phyloP scores from a whole-genome alignment of 2,888 invertebrate genomes.

The Dicyrtomina minuta region DNA sequence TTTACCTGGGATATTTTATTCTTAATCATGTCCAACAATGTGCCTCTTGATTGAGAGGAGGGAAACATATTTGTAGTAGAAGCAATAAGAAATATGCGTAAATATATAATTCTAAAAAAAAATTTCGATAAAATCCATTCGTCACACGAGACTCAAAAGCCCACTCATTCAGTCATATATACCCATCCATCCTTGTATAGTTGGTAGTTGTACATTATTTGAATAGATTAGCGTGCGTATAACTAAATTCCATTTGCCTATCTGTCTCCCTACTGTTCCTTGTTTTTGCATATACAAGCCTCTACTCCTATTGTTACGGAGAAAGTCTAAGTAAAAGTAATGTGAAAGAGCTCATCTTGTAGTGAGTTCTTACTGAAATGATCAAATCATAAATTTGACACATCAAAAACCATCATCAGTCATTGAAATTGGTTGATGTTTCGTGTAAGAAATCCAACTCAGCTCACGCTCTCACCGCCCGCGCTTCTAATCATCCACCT shows the following conservation, averaged over 20 bases:
- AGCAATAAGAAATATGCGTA: background rate
- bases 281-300: background rate
- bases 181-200: too few relatives aligned
- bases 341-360: too few relatives aligned
- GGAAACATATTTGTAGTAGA: background rate
- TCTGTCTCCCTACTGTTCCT: background rate
- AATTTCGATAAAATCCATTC: too few relatives aligned
- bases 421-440: slow-evolving; percentile 39
- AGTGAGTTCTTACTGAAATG: slow-evolving; percentile 17
- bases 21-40: background rate
- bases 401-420: slow-evolving; percentile 37
- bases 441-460: slow-evolving; percentile 6
- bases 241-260: background rate
- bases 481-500: background rate
- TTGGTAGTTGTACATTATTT: too few relatives aligned
- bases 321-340: too few relatives aligned
- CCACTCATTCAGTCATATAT: background rate
- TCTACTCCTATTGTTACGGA: background rate
- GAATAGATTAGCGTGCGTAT: background rate
- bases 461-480: background rate
- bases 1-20: background rate
- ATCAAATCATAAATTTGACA: slow-evolving; percentile 39
- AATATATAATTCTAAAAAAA: too few relatives aligned
- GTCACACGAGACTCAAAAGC: too few relatives aligned
- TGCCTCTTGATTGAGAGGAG: background rate